Evolutionary conservation across 2,797 vertebrate genomes (phyloP).

Genomic region (Coranthus polyacanthus): DNA sequence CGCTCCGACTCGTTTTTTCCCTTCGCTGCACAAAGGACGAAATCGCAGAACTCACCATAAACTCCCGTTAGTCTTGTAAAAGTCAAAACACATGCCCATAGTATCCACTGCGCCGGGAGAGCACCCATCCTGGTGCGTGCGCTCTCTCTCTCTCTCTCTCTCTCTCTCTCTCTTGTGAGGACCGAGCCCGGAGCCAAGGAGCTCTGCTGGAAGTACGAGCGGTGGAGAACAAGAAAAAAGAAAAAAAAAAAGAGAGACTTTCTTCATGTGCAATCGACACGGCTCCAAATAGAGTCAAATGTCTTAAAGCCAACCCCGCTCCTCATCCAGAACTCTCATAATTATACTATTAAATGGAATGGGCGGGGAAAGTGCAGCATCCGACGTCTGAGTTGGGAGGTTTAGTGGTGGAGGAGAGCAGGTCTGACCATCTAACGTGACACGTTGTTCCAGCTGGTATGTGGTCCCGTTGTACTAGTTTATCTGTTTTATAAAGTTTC

Average conservation of each 20-base stretch:
- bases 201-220: constrained; percentile 30
- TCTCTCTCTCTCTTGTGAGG: constrained; percentile 58
- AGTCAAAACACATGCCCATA: constrained; percentile 51
- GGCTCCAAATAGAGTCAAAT: constrained; percentile 75
- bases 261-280: constrained; percentile 43
- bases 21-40: too few species aligned
- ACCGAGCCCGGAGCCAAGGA: constrained; percentile 45
- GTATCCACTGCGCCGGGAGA: constrained; percentile 35
- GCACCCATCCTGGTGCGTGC: constrained; percentile 74
- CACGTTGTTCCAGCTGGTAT: not conserved
- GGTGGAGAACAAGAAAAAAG: not conserved
- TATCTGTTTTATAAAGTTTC: not conserved
- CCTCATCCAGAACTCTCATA: constrained; percentile 33
- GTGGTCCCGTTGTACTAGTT: too few species aligned
- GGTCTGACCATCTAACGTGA: constrained; percentile 14
- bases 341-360: constrained; percentile 24
- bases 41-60: constrained; percentile 62
- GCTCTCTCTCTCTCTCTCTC: too few species aligned
- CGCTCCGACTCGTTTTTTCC: too few species aligned
- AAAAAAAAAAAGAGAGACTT: constrained; percentile 19
- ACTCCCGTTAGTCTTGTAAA: constrained; percentile 42
- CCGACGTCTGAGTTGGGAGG: not conserved
- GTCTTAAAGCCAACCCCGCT: constrained; percentile 43
- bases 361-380: constrained; percentile 64
- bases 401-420: constrained; percentile 8